Base-by-base conservation (phyloP, 1,140 invertebrate genomes). In the Drosophila trapezifrons region DNA sequence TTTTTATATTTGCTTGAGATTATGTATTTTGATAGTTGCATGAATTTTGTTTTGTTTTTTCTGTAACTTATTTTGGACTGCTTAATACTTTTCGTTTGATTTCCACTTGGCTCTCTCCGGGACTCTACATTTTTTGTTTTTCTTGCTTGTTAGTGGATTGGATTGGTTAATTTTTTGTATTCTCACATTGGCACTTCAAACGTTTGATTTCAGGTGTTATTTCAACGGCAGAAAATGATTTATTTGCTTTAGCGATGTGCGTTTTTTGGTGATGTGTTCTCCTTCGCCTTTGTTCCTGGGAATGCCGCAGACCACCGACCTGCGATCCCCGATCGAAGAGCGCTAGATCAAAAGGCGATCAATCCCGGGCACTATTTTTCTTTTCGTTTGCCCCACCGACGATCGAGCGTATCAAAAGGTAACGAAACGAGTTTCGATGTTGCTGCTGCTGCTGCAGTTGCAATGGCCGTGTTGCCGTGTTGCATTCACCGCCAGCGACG, bases 41-140 rank as follows among this genome's bases (percentile, higher is more conserved):
- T 66, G 62, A 67, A 67, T 59, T 69, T 65, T 46, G 9, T 74
- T 20, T 57, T 46, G 10, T 45, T 70, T 62, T 42, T 35, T 62
- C 40, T 47, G 40, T 65, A 63, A 55, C 64, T 62, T 69, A 71
- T 66, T 87, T 87, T 87, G 84, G 84, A 89, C 65, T 83, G 47
- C 70, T 66, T 87, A 87, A 87, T 87, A 87, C 84, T 87, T 87
- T 87, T 84, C 70, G 76, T 83, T 89, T 84, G 84, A 71, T 84
- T 77, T 71, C 76, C 70, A 72, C 76, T 76, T 52, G 66, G n/a
- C n/a, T 59, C 79, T 56, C 63, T 52, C 63, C 60, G 17, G 9
- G 45, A 37, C 63, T 49, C 73, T 84, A 83, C 80, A 67, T 85
- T 71, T 62, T 51, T 43, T 8, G n/a, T 62, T 46, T 55, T 49